phyloP scores from a whole-genome alignment of 2,113 vertebrate genomes.

The Istiophorus platypterus region DNA sequence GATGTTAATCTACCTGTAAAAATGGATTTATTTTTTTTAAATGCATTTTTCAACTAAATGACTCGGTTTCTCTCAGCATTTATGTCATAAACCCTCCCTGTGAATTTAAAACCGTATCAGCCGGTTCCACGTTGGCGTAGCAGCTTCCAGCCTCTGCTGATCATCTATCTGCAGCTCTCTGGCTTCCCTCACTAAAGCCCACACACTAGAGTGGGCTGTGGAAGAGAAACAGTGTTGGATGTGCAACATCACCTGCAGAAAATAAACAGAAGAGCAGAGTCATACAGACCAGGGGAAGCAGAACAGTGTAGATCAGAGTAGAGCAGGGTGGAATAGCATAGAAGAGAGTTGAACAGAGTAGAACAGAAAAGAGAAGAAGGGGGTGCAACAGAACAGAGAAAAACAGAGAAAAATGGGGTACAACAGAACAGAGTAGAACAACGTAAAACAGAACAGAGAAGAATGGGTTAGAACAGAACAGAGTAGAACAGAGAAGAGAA shows the following conservation, averaged over 20 bases:
- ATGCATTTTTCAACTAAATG: neutral
- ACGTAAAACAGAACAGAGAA: too few species aligned
- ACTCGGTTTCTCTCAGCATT: neutral
- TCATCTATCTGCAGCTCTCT: constrained; percentile 47
- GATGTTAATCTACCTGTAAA: neutral
- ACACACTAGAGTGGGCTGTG: constrained; percentile 74
- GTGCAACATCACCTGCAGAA: constrained; percentile 50
- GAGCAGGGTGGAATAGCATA: neutral
- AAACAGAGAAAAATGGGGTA: too few species aligned
- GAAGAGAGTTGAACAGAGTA: too few species aligned
- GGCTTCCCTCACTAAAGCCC: constrained; percentile 54
- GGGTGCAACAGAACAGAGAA: too few species aligned
- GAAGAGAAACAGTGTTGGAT: constrained; percentile 42
- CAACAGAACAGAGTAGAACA: too few species aligned
- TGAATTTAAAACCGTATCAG: neutral
- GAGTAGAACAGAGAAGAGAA: too few species aligned
- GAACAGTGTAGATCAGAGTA: neutral
- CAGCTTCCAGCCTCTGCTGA: constrained; percentile 16
- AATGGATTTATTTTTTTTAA: neutral
- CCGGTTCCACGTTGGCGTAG: constrained; percentile 17
- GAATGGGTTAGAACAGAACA: too few species aligned
- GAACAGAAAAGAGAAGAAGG: too few species aligned
- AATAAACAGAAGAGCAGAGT: constrained; percentile 35
- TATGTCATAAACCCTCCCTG: neutral
- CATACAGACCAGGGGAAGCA: neutral